phyloP scores from a whole-genome alignment of 2,888 invertebrate species.

The Diarsia brunnea region DNA sequence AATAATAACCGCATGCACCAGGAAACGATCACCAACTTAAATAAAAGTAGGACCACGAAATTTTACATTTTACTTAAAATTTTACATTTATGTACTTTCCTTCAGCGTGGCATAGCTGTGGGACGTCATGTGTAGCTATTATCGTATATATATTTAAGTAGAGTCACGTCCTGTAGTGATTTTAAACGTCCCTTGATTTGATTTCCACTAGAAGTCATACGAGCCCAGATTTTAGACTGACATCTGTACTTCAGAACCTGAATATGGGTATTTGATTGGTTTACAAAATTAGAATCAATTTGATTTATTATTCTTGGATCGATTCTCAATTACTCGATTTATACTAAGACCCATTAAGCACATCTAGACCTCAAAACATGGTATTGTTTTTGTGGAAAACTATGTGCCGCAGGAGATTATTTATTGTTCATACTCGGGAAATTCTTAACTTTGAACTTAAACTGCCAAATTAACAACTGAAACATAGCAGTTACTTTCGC shows the following conservation, averaged over 20 bases:
- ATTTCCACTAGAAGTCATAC: conserved; percentile 94
- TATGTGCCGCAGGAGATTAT: conserved; percentile 13
- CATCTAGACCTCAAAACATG: conserved; percentile 13
- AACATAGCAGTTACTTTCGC: conserved; percentile 42
- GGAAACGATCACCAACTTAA: no score
- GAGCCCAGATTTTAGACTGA: conserved; percentile 87
- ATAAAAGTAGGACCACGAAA: no score
- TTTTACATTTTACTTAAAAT: no score
- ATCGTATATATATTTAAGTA: conserved; percentile 24
- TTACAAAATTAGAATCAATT: conserved; percentile 43
- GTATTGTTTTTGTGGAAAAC: conserved; percentile 10
- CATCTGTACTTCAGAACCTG: conserved; percentile 77
- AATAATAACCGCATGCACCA: no score
- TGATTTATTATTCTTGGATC: background rate
- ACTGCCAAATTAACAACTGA: conserved; percentile 39
- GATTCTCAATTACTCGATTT: conserved; percentile 9
- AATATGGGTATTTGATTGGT: conserved; percentile 73
- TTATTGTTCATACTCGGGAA: background rate
- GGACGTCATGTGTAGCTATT: no score
- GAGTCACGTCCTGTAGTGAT: conserved; percentile 93
- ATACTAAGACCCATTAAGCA: conserved; percentile 17
- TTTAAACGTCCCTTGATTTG: conserved; percentile 93
- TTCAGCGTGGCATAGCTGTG: no score
- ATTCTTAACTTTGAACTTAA: background rate
- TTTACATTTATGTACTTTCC: no score